These are phyloP conservation scores for Pterostichus niger DNA, from an alignment of 2,888 invertebrate species.

Conservation along the genomic window DNA sequence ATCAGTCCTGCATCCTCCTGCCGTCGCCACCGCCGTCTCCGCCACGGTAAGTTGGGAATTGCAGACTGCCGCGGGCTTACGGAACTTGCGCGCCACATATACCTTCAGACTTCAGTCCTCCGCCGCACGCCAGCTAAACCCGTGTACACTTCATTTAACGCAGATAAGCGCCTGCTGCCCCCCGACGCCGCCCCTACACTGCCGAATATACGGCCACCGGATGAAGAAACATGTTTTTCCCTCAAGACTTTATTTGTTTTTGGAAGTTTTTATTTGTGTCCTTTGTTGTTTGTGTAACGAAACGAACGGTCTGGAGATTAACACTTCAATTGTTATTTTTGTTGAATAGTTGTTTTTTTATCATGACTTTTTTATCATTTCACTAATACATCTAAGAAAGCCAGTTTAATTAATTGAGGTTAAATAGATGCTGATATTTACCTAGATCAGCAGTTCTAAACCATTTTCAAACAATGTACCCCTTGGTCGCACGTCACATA, in stretches of 20 bases:
- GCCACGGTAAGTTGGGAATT: conserved; percentile 75
- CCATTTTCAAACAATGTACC: too few species aligned
- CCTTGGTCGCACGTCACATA: too few species aligned
- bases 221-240: conserved; percentile 36
- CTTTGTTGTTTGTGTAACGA: conserved; percentile 2
- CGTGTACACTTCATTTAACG: conserved; percentile 77
- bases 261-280: conserved; percentile 51
- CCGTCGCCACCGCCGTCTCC: conserved; percentile 81
- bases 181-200: too few species aligned
- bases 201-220: background rate
- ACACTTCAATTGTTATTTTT: too few species aligned
- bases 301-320: conserved; percentile 8
- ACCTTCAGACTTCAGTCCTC: conserved; percentile 74
- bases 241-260: conserved; percentile 32
- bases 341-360: too few species aligned
- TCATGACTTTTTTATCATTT: too few species aligned
- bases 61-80: conserved; percentile 76
- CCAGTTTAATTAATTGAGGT: too few species aligned
- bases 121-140: conserved; percentile 77
- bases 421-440: too few species aligned
- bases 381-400: too few species aligned
- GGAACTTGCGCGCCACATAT: conserved; percentile 71
- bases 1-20: conserved; percentile 77
- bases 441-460: too few species aligned
- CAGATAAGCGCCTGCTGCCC: conserved; percentile 77